Evolutionary conservation across 2,797 vertebrate genomes (phyloP), one percentile per base, ranked within the genome.

Genomic region (Periparus ater): DNA sequence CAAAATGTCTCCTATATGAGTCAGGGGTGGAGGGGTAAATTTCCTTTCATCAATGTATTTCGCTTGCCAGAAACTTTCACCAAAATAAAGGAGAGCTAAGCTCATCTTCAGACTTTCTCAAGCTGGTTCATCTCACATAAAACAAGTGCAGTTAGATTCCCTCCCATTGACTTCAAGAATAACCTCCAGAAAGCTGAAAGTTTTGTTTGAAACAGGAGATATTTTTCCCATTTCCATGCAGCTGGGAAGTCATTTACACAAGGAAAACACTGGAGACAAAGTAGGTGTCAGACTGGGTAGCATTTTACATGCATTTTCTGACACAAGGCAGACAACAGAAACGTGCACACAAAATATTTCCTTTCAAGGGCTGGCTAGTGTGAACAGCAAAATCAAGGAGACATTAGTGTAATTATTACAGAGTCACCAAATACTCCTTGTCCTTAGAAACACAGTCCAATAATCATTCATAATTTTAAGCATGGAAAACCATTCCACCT

Each of bases 271-370:
- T 61, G 74, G 95, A 95, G 95, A 96, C 92, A 96, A 92, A 93
- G 88, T 86, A 96, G 91, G 95, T 96, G 95, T 96, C 95, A 96
- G 95, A 96, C 95, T 70, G 54, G 22, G 91, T 84, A 93, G 92
- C 79, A 82, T 92, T 91, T 88, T 91, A 93, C 91, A 96, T 78
- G 82, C 86, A 71, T 95, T 95, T 93, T 81, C 80, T 95, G 94
- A 95, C 94, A 95, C 48, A 53, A 91, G 71, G 93, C 96, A 96
- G 95, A 96, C 92, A 93, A 93, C 45, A 92, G 85, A 79, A 96
- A 95, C 70, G 88, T 95, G 95, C 82, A 79, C 88, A 84, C 76
- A 91, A 96, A 92, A 25, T 72, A 91, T 38, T 88, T 85, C 81
- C 51, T 44, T 92, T 55, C 89, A 75, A 94, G 62, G 73, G 47